phyloP scores from a whole-genome alignment of 2,888 invertebrate genomes.

The Balanococcus diminutus region DNA sequence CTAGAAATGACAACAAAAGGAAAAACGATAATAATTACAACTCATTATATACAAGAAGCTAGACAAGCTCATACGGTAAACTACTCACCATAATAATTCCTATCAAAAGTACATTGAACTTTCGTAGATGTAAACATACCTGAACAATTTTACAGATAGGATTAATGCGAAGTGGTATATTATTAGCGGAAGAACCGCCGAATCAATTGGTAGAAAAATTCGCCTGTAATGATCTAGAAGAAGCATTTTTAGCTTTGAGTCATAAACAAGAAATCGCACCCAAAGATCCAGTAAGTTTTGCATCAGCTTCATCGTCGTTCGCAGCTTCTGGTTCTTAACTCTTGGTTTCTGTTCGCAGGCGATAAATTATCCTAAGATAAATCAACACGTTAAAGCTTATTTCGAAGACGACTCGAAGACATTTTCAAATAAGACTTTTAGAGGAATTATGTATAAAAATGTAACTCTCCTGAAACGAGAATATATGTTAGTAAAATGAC shows the following conservation, averaged over 20 bases:
- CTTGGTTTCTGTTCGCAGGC: neutral
- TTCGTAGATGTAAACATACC: neutral
- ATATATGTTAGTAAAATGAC: constrained; percentile 56
- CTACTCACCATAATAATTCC: constrained; percentile 13
- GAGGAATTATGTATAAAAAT: constrained; percentile 56
- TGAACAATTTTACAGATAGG: constrained; percentile 61
- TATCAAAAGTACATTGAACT: neutral
- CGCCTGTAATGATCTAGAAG: constrained; percentile 62
- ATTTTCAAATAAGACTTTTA: constrained; percentile 48
- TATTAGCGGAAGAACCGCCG: constrained; percentile 65
- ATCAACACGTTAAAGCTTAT: constrained; percentile 44
- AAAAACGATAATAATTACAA: constrained; percentile 57
- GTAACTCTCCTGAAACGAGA: constrained; percentile 53
- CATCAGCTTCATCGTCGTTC: neutral
- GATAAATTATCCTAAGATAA: constrained; percentile 42
- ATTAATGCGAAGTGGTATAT: constrained; percentile 64
- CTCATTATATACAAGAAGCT: constrained; percentile 58
- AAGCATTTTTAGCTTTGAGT: constrained; percentile 65
- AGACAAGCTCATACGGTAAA: constrained; percentile 59
- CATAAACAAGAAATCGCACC: constrained; percentile 62
- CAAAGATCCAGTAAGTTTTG: constrained; percentile 35
- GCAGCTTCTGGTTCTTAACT: neutral
- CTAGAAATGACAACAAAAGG: constrained; percentile 57
- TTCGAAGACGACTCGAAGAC: constrained; percentile 51
- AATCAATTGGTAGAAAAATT: constrained; percentile 60